A percentile compares a stretch with the other conserved stretches of the same genome.
phyloP scores from a whole-genome alignment of 2,888 invertebrate species.

The Cephus pulcher region DNA sequence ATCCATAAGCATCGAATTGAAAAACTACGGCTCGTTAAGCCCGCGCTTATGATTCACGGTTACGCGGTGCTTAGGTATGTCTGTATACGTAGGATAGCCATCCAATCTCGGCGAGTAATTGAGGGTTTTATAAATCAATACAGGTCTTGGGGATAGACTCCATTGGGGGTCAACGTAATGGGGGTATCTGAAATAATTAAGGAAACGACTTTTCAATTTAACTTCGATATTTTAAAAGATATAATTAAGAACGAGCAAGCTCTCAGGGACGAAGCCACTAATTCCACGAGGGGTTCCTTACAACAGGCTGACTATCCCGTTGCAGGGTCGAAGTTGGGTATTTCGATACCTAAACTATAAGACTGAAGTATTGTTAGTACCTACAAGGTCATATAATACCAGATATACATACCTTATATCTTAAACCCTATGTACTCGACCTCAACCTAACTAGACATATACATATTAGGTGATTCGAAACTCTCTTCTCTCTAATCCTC shows the following conservation, averaged over 20 bases:
- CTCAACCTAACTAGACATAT: neutral
- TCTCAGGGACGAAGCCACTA: slow-evolving; percentile 47
- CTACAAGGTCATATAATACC: neutral
- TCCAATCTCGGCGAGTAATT: slow-evolving; percentile 38
- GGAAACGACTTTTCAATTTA: slow-evolving; percentile 61
- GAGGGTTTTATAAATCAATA: slow-evolving; percentile 56
- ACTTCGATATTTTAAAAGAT: slow-evolving; percentile 60
- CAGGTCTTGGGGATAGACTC: slow-evolving; percentile 15
- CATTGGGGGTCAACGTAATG: slow-evolving; percentile 22
- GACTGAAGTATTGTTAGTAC: neutral
- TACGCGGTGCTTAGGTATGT: slow-evolving; percentile 10
- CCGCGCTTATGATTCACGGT: slow-evolving; percentile 53
- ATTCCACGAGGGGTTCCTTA: slow-evolving; percentile 42
- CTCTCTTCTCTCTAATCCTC: slow-evolving; percentile 1
- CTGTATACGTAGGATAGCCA: neutral
- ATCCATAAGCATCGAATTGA: slow-evolving; percentile 15
- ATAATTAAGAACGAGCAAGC: slow-evolving; percentile 57
- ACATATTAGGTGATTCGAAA: neutral
- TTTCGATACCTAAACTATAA: neutral
- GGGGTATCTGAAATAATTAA: slow-evolving; percentile 55
- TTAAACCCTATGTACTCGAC: neutral
- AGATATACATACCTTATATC: neutral
- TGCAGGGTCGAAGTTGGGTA: slow-evolving; percentile 15
- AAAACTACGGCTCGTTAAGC: slow-evolving; percentile 48
- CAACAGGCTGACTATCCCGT: neutral